Base-by-base conservation (phyloP, 2,797 vertebrate species). In the Australoheros facetus region DNA sequence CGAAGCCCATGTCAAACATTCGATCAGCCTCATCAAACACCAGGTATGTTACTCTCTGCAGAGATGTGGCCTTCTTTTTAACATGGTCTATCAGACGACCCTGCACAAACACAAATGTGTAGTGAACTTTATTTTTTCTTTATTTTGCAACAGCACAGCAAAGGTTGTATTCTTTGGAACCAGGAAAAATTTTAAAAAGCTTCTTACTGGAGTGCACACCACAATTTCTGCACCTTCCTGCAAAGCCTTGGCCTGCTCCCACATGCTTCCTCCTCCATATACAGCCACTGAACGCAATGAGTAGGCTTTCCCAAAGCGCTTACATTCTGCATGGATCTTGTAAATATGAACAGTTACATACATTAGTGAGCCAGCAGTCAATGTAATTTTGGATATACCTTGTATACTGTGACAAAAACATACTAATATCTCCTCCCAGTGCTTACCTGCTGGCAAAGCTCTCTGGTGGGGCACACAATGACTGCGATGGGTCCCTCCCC, bases 1-100 rank as follows among this genome's bases (percentile, higher is more conserved):
- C 98, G 81, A 99, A 99, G 9, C 98, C 98, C 98, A 99, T 99
- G 81, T 99, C 98, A 91, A 99, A 99, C 98, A 99, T 99, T 80
- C 98, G 96, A 93, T 99, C 98, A 4, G 98, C 98, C 94, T 99
- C 98, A 92, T 99, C 98, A 93, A 99, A 99, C 79, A 99, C 98
- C 85, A 99, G 95, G 92, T 99, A 99, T 59, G 98, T 96, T 77
- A 99, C 98, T 92, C 98, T 96, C 82, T 99, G 98, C 82, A 99
- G 96, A 83, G 98, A 98, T 0, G 98, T 99, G 66, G 98, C 97
- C 95, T 99, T 99, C 95, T 99, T 99, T 91, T 99, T 99, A 78
- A 99, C 97, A 0, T 99, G 98, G 94, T 99, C 98, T 86, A 99
- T 99, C 85, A 99, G 95, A 81, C 98, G 98, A 83, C 98, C 98